phyloP scores from a whole-genome alignment of 2,888 invertebrate genomes.

The Drosophila subquinaria region DNA sequence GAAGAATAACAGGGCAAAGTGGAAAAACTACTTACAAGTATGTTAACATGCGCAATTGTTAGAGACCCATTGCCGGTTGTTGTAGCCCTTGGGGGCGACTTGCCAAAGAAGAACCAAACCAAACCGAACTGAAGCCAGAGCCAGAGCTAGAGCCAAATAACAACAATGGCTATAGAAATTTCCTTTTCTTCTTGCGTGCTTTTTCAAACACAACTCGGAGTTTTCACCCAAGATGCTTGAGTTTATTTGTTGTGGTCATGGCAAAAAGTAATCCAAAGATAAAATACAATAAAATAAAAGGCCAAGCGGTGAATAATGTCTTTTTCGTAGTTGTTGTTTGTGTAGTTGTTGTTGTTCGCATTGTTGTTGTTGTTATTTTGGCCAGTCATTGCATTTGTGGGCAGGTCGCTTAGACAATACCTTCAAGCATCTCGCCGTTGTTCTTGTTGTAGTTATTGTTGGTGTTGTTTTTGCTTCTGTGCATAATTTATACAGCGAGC shows the following conservation, averaged over 20 bases:
- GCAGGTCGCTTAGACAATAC: slow-evolving; percentile 75
- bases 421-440: slow-evolving; percentile 54
- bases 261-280: slow-evolving; percentile 80
- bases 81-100: slow-evolving; percentile 57
- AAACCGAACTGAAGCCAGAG: slow-evolving; percentile 10
- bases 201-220: slow-evolving; percentile 33
- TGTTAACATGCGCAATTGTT: slow-evolving; percentile 80
- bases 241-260: slow-evolving; percentile 80
- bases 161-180: slow-evolving; percentile 61
- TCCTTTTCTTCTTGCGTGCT: slow-evolving; percentile 42
- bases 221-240: slow-evolving; percentile 69
- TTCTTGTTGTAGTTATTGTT: slow-evolving; percentile 27
- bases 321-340: slow-evolving; percentile 31
- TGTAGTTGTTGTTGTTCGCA: slow-evolving; percentile 14
- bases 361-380: slow-evolving; percentile 20
- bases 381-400: slow-evolving; percentile 60
- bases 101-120: slow-evolving; percentile 18
- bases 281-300: slow-evolving; percentile 81
- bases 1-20: slow-evolving; percentile 66
- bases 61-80: slow-evolving; percentile 38
- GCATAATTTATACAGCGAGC: slow-evolving; percentile 74
- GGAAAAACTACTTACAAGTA: slow-evolving; percentile 80
- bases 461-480: slow-evolving; percentile 35
- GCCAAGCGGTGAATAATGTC: slow-evolving; percentile 75
- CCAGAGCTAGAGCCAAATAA: slow-evolving; percentile 16